Evolutionary conservation across 2,797 vertebrate genomes (phyloP).

Genomic region (Rhabdophis nuchalis): DNA sequence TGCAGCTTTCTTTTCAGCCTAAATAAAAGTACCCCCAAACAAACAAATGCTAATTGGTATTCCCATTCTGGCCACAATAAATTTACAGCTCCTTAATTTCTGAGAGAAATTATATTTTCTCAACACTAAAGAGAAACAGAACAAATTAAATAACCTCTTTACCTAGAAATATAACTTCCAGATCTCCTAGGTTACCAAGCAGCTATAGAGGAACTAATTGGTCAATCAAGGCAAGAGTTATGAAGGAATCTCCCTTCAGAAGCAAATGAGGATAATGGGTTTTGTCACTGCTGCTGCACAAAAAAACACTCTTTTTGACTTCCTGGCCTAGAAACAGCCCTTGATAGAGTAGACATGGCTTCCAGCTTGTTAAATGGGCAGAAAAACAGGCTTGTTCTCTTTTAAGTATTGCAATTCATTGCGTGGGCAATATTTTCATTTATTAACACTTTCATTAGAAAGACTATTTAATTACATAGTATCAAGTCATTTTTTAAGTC

Average conservation of each 20-base stretch:
- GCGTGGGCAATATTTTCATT: not conserved
- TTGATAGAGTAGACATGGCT: not conserved
- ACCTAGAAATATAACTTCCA: constrained; percentile 16
- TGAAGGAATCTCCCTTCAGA: not conserved
- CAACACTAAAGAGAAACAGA: not conserved
- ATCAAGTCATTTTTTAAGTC: not conserved
- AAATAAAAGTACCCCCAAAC: not conserved
- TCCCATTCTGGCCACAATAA: not conserved
- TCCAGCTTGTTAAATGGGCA: not conserved
- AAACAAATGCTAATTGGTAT: not conserved
- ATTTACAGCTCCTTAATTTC: not conserved
- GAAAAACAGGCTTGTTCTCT: not conserved
- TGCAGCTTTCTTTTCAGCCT: not conserved
- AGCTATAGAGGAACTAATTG: constrained; percentile 46
- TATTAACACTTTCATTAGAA: not conserved
- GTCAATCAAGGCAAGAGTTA: constrained; percentile 7
- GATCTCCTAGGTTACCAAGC: constrained; percentile 59
- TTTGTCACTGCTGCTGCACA: constrained; percentile 12
- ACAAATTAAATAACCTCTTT: constrained; percentile 4
- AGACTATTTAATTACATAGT: not conserved
- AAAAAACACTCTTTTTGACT: constrained; percentile 7
- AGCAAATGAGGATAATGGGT: constrained; percentile 35
- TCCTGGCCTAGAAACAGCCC: not conserved
- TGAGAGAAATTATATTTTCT: not conserved
- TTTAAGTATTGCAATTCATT: not conserved